Base-by-base conservation (phyloP, 2,113 vertebrate species). In the Odontophorus gujanensis region DNA sequence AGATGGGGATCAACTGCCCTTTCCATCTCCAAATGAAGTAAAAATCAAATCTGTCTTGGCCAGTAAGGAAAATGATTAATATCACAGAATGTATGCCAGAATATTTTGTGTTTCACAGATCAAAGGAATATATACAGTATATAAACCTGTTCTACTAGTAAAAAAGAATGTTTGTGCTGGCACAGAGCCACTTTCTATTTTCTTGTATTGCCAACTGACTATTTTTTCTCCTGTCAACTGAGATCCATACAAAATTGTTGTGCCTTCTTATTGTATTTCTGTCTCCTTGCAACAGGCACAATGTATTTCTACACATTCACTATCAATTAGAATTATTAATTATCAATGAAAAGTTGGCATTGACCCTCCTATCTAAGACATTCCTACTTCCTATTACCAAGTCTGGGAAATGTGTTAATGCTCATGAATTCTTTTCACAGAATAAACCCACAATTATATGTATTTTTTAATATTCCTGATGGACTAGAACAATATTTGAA, bases 71-170 rank as follows among this genome's bases (percentile, higher is more conserved):
- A 94, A 84, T 58, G 20, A 96, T 93, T 77, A 91, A 78, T 89
- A 90, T 62, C 84, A 71, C 3, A 59, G 81, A 96, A 91, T 30
- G 53, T 74, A 88, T 94, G 84, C 95, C 95, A 94, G 93, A 95
- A n/a, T 85, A 92, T 91, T 91, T 86, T 71, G 86, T 85, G 88
- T 86, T 91, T 81, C 53, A 85, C 1, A 92, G 88, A 90, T 93
- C 93, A 95, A 95, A 95, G 77, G 75, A 81, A 89, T 75, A 91
- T n/a, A 68, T 17, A 76, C 66, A 78, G 47, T 62, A 92, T 40
- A 57, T 87, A 96, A 95, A 97, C 96, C 93, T 96, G 96, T 92
- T 96, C 82, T 85, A 75, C 93, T 32, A 87, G 85, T 61, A 14
- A 92, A 91, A 93, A 93, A 85, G 71, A 95, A 96, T 86, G 91